phyloP scores from a whole-genome alignment of 2,797 vertebrate genomes.

The Ctenopoma multispine region DNA sequence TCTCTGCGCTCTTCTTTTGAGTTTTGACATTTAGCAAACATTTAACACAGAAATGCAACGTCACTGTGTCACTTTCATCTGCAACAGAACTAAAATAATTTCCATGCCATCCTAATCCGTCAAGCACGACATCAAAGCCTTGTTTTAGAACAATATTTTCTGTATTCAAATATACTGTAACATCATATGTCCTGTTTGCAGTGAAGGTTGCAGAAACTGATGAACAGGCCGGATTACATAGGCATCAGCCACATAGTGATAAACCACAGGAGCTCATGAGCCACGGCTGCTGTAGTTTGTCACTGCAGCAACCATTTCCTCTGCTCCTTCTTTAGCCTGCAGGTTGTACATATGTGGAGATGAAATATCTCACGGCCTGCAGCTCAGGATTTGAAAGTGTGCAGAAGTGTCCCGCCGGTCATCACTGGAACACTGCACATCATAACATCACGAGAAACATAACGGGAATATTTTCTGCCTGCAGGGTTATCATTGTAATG shows the following conservation, averaged over 20 bases:
- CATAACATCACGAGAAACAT: constrained; percentile 41
- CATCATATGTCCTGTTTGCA: neutral
- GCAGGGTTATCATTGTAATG: constrained; percentile 72
- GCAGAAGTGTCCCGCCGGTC: constrained; percentile 22
- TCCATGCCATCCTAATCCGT: too few species aligned
- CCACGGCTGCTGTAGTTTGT: constrained; percentile 36
- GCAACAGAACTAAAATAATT: too few species aligned
- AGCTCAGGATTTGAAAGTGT: constrained; percentile 48
- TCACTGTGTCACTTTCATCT: too few species aligned
- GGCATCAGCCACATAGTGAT: constrained; percentile 38
- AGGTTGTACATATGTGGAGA: constrained; percentile 23
- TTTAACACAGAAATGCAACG: too few species aligned
- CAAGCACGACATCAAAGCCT: too few species aligned
- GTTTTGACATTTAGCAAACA: too few species aligned
- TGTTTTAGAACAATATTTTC: too few species aligned
- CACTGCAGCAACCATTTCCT: constrained; percentile 46
- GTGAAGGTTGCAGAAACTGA: constrained; percentile 6
- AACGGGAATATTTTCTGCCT: constrained; percentile 68
- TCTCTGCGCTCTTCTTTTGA: too few species aligned
- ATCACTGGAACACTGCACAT: constrained; percentile 40
- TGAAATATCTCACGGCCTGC: constrained; percentile 35
- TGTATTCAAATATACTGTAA: too few species aligned
- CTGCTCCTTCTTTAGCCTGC: constrained; percentile 25
- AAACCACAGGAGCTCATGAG: constrained; percentile 49
- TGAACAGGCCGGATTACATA: constrained; percentile 38